Percentiles rank a stretch among this genome's conserved stretches.
Conservation (phyloP, 2,888 invertebrate species). For the Pseudanteris insignis region DNA sequence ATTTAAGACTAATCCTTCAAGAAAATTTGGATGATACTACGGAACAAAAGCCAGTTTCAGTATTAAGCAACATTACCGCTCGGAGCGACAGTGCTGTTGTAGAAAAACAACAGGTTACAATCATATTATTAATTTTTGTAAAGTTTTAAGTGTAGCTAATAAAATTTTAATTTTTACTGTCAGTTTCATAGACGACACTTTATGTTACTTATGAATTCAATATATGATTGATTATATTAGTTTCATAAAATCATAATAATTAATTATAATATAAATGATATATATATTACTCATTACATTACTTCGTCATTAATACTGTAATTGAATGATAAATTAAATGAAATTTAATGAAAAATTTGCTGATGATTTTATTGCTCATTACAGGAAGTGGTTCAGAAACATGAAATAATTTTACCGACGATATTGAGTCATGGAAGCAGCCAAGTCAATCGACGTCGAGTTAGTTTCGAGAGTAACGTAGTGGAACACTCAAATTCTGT, state of each 20-base stretch:
- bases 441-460: slow-evolving; percentile 65
- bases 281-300: too few species aligned
- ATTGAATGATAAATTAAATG: too few species aligned
- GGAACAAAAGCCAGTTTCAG: slow-evolving; percentile 52
- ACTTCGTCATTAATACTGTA: too few species aligned
- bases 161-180: too few species aligned
- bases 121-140: too few species aligned
- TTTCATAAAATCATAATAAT: too few species aligned
- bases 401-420: slow-evolving; percentile 60
- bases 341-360: too few species aligned
- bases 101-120: slow-evolving; percentile 54
- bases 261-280: too few species aligned
- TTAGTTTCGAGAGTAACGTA: slow-evolving; percentile 70
- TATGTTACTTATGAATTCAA: too few species aligned
- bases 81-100: slow-evolving; percentile 41
- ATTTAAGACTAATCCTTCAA: slow-evolving; percentile 76
- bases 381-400: slow-evolving; percentile 50
- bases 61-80: slow-evolving; percentile 39
- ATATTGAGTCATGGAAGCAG: slow-evolving; percentile 56
- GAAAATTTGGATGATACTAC: slow-evolving; percentile 71
- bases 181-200: too few species aligned
- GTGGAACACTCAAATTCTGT: slow-evolving; percentile 66
- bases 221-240: too few species aligned
- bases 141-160: too few species aligned
- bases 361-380: background rate